Evolutionary conservation across 2,888 invertebrate species (phyloP), one percentile per base, ranked within the genome.

Genomic region (Meiosimyza platycephala): DNA sequence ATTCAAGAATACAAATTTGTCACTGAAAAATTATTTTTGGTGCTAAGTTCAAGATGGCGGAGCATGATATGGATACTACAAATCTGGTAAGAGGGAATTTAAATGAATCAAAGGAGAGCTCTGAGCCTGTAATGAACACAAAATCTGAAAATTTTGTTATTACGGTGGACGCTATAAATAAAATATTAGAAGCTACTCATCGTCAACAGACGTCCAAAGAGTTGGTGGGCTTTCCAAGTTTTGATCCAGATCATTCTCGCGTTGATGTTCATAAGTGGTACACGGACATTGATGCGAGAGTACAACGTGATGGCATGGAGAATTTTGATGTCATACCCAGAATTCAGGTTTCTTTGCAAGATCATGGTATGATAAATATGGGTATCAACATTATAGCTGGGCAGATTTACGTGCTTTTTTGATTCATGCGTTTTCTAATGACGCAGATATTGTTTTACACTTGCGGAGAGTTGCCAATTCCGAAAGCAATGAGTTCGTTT

Each of bases 341-440:
- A 66, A 73, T 73, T 12, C 72, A 75, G 72, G 67, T 59, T n/a
- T 22, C 73, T 9, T 69, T 73, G 50, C 71, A 67, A 75, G 74
- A 67, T 40, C 22, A 40, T 77, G 73, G 76, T 74, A 72, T 40
- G 33, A 60, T 12, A 74, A 74, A 62, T 74, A 72, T 71, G 75
- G 75, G 11, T 77, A 74, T 57, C 75, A 75, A 72, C 72, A 74
- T 68, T 75, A 75, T 50, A 62, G 64, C 28, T 77, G 71, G 75
- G 40, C 57, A 40, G 75, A 76, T 71, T 68, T 77, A 60, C 75
- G 67, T 22, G 74, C 75, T 62, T 76, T 75, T 6, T 72, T 76
- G 60, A 65, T 75, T n/a, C 72, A 74, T 55, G 54, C 70, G 9
- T 74, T 76, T 66, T 71, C 74, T 6, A 77, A 64, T 62, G 72